Conservation (phyloP, 2,113 vertebrate species). For the Prochilodus magdalenae region DNA sequence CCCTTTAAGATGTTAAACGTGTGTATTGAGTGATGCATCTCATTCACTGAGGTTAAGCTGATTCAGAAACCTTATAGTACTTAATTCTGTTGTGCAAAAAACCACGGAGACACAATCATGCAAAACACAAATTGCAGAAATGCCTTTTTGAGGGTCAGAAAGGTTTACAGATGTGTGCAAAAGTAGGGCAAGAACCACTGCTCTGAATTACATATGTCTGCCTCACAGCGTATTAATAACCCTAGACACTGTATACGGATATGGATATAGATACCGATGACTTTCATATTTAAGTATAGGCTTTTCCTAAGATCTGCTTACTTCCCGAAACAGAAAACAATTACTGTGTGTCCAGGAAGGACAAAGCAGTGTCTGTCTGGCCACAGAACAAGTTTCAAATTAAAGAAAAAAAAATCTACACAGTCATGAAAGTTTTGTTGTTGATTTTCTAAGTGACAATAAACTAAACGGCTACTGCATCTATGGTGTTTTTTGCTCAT, state of each 20-base stretch:
- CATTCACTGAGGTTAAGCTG: too few species aligned
- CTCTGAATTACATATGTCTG: background rate
- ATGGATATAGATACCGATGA: background rate
- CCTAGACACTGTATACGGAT: background rate
- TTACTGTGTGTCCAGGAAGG: background rate
- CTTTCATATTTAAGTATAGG: background rate
- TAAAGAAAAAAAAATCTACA: background rate
- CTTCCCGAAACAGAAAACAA: background rate
- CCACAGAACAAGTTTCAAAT: background rate
- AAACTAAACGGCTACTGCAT: too few species aligned
- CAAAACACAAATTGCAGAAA: background rate
- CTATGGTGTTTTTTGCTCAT: too few species aligned
- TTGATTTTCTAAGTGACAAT: too few species aligned
- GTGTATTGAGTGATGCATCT: too few species aligned
- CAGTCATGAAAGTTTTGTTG: too few species aligned
- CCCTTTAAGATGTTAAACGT: too few species aligned
- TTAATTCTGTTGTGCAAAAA: too few species aligned
- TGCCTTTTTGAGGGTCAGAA: background rate
- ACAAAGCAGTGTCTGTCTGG: background rate
- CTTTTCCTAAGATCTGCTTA: background rate
- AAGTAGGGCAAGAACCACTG: background rate
- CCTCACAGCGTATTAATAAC: constrained; percentile 9
- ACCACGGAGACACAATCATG: background rate
- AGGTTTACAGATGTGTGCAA: background rate
- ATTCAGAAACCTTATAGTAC: too few species aligned